A percentile compares a stretch with the other conserved stretches of the same genome.
These are phyloP conservation scores for Mythimna ferrago DNA, from an alignment of 2,888 invertebrate species.

Conservation along the genomic window DNA sequence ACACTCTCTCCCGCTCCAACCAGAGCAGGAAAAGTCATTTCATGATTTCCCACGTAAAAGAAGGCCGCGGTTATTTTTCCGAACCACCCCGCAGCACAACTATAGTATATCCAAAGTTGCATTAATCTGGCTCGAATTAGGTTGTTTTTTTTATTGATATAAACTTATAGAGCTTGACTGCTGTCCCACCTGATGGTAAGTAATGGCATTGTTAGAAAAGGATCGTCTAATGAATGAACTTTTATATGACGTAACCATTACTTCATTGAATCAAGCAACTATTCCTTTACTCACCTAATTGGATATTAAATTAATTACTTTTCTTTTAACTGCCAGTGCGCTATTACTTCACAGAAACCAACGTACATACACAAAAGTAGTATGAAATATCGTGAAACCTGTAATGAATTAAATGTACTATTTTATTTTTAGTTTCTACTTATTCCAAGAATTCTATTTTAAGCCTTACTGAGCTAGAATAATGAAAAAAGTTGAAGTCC, in stretches of 20 bases:
- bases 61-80: no score
- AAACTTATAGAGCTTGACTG: no score
- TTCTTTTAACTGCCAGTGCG: conserved; percentile 17
- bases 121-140: no score
- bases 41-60: no score
- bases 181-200: no score
- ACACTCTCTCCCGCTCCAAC: no score
- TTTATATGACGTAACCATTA: not conserved
- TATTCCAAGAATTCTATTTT: conserved; percentile 38
- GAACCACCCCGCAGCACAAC: no score
- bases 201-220: not conserved
- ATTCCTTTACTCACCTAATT: conserved; percentile 35
- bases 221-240: conserved; percentile 1
- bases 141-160: not conserved
- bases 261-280: conserved; percentile 10
- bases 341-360: conserved; percentile 27
- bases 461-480: conserved; percentile 33
- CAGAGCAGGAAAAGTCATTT: no score
- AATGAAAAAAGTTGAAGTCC: conserved; percentile 42
- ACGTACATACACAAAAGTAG: not conserved
- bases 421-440: conserved; percentile 20
- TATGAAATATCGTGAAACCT: conserved; percentile 5
- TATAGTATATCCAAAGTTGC: no score
- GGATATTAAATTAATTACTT: conserved; percentile 28
- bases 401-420: conserved; percentile 9